Conservation (phyloP, 2,113 vertebrate species). For the Phocoena phocoena region DNA sequence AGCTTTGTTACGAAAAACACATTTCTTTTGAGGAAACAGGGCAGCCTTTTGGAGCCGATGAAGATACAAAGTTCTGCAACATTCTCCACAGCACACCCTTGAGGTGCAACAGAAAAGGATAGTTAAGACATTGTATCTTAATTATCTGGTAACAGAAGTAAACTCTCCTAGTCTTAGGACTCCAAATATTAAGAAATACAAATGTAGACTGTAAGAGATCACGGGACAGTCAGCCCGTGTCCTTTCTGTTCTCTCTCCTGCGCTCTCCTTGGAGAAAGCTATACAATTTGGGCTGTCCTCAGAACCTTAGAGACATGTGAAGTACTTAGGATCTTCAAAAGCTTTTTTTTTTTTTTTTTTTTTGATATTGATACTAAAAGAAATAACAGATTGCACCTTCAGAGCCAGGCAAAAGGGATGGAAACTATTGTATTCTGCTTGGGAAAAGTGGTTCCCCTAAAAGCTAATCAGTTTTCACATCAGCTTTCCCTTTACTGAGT, state of each 20-base stretch:
- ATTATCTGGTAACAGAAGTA: not conserved
- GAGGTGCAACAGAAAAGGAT: not conserved
- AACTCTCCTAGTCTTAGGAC: not conserved
- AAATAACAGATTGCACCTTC: not conserved
- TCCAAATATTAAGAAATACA: not conserved
- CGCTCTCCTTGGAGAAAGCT: not conserved
- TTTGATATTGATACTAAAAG: not conserved
- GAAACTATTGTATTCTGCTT: not conserved
- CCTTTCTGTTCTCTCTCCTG: not conserved
- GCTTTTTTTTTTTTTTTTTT: not conserved
- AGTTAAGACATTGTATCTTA: not conserved
- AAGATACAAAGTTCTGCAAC: not conserved
- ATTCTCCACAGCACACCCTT: not conserved
- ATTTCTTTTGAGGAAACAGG: conserved; percentile 26
- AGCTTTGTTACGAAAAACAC: not conserved
- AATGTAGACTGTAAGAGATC: not conserved
- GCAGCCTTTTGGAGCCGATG: not conserved
- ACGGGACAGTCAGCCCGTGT: not conserved
- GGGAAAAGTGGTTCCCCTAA: not conserved
- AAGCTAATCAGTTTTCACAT: not conserved
- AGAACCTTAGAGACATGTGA: not conserved
- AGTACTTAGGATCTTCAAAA: not conserved
- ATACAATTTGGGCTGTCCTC: not conserved
- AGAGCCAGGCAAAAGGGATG: not conserved
- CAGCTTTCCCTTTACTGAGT: not conserved